Evolutionary conservation across 2,888 invertebrate species (phyloP).

Genomic region (Coenonympha arcania): DNA sequence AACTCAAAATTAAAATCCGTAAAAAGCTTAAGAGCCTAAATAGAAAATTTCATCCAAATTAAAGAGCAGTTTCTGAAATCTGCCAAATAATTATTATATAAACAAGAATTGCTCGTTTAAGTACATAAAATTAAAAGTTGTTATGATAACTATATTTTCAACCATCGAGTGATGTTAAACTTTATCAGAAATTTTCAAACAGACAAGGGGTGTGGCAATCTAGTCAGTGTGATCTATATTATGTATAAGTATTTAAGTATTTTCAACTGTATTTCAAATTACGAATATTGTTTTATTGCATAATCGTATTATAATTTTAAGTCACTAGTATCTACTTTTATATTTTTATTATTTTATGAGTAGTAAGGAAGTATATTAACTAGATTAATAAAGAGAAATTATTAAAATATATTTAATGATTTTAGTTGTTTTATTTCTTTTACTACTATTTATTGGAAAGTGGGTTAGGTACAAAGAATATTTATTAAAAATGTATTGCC

Average conservation of each 20-base stretch:
- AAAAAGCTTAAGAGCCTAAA: no score
- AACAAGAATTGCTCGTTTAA: no score
- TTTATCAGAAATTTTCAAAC: slow-evolving; percentile 33
- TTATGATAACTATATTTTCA: background rate
- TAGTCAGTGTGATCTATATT: slow-evolving; percentile 72
- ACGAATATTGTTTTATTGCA: slow-evolving; percentile 14
- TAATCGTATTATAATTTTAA: slow-evolving; percentile 17
- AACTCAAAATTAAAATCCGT: no score
- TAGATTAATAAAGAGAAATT: no score
- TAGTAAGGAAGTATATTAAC: slow-evolving; percentile 19
- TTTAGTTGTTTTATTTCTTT: slow-evolving; percentile 9
- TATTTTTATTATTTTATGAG: slow-evolving; percentile 21
- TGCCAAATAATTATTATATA: no score
- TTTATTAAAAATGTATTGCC: no score
- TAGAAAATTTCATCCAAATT: no score
- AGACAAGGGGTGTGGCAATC: slow-evolving; percentile 72
- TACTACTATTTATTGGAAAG: no score
- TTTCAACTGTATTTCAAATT: slow-evolving; percentile 28
- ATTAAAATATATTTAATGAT: slow-evolving; percentile 21
- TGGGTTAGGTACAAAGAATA: no score
- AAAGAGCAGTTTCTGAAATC: no score
- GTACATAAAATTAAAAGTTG: background rate
- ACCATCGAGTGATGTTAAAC: slow-evolving; percentile 24
- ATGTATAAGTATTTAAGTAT: slow-evolving; percentile 39
- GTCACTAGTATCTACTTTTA: slow-evolving; percentile 14